These are phyloP conservation scores for Azorinus chamasolen DNA, from an alignment of 2,888 invertebrate species.

Conservation along the genomic window DNA sequence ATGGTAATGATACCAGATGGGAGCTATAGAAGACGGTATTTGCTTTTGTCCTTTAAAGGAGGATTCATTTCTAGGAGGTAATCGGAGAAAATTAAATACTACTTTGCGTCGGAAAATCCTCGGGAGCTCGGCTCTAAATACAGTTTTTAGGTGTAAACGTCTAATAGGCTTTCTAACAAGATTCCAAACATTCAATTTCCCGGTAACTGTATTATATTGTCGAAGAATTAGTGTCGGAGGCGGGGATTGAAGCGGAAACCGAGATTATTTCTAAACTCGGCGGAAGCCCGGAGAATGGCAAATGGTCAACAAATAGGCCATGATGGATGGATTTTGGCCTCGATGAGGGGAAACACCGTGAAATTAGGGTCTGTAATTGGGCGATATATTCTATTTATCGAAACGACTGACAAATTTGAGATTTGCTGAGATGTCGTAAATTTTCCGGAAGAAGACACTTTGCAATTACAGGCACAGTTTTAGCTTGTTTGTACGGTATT, in stretches of 20 bases:
- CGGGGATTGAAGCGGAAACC: slow-evolving; percentile 37
- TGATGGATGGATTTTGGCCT: slow-evolving; percentile 22
- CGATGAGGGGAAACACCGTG: slow-evolving; percentile 5
- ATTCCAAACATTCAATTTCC: slow-evolving; percentile 66
- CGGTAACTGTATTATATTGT: slow-evolving; percentile 57
- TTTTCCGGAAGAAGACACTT: background rate
- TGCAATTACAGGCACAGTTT: background rate
- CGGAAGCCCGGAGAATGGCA: slow-evolving; percentile 22
- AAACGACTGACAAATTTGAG: slow-evolving; percentile 1
- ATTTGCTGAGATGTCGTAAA: background rate
- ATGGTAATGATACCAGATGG: slow-evolving; percentile 69
- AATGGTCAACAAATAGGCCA: slow-evolving; percentile 25
- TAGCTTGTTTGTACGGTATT: background rate
- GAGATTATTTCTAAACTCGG: slow-evolving; percentile 34
- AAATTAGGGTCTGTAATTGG: slow-evolving; percentile 9
- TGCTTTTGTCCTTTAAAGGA: slow-evolving; percentile 53
- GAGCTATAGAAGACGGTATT: slow-evolving; percentile 30
- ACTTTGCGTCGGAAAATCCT: slow-evolving; percentile 44
- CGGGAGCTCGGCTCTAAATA: slow-evolving; percentile 42
- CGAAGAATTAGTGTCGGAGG: slow-evolving; percentile 41
- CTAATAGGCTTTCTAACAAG: slow-evolving; percentile 61
- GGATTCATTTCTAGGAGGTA: slow-evolving; percentile 31
- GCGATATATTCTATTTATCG: slow-evolving; percentile 9
- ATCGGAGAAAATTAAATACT: slow-evolving; percentile 65
- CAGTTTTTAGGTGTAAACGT: slow-evolving; percentile 47